These are phyloP conservation scores for Chiloscyllium plagiosum DNA, from an alignment of 2,113 vertebrate species.

Conservation along the genomic window DNA sequence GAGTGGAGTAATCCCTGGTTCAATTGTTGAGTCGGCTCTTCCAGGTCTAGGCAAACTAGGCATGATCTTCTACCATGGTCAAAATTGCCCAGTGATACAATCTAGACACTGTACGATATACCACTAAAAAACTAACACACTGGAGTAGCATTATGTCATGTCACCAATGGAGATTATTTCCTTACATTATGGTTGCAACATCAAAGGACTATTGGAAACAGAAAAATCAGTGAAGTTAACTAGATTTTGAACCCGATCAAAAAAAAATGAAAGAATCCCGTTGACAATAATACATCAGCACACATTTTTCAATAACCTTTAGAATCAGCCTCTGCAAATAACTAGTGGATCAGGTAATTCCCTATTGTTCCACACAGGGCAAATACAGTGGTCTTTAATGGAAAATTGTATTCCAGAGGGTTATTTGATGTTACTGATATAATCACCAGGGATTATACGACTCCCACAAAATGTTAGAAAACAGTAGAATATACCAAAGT, in stretches of 20 bases:
- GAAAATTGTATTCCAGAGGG: constrained; percentile 12
- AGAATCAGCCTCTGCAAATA: neutral
- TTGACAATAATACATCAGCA: neutral
- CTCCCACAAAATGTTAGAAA: neutral
- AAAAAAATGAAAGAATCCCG: neutral
- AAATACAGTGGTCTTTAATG: neutral
- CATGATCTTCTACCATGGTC: neutral
- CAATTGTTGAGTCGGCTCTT: neutral
- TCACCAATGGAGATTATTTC: neutral
- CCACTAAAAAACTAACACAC: neutral
- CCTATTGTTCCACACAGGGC: neutral
- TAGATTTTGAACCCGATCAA: neutral
- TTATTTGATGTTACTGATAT: neutral
- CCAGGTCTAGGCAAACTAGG: neutral
- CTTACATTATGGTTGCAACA: neutral
- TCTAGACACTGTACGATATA: neutral
- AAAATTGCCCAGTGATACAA: neutral
- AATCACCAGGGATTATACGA: constrained; percentile 21
- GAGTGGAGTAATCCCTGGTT: neutral
- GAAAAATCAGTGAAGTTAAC: neutral
- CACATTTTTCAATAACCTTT: neutral
- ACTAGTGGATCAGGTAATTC: neutral
- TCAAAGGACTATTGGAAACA: neutral
- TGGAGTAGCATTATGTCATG: neutral
- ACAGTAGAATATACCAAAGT: neutral